Evolutionary conservation across 1,140 invertebrate genomes (phyloP), one percentile per base, ranked within the genome.

Genomic region (Drosophila ohnishii): DNA sequence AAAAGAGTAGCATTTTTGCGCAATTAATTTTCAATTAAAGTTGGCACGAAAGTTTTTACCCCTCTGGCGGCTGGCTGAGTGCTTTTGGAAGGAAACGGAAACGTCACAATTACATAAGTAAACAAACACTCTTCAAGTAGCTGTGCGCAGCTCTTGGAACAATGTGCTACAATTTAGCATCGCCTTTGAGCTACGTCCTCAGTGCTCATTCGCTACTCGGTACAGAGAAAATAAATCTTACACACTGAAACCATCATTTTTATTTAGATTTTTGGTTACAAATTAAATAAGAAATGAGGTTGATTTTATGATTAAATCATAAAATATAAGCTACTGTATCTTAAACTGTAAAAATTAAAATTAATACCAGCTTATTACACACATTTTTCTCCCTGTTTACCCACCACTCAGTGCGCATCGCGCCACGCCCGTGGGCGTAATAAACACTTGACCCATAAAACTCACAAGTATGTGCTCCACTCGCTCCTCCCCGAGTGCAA

Each of bases 381-480:
- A n/a, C 13, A 53, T n/a, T 55, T 56, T 56, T 56, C 34, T 40
- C 34, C 14, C 22, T 40, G 34, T 25, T 56, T 30, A 10, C 14
- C 22, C 14, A 28, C 34, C 30, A 40, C 61, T 34, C 50, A 56
- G 37, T 19, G 39, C 48, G 48, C 55, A 45, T 55, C 47, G 59
- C 30, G 76, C 82, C 83, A 86, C 84, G 84, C 83, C 83, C 75
- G 53, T 71, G 75, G 83, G 84, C 83, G 79, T 86, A 86, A 86
- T 86, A 87, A 88, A 83, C 83, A 87, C 83, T 86, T 86, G 83
- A 86, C 83, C 83, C 84, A 88, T 86, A 86, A 86, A 72, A 83
- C 80, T 79, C 63, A 67, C 75, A 82, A 86, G 81, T 85, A 63
- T 75, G 82, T 56, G 70, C 83, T 82, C 75, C 74, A 79, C 78